A percentile compares a stretch with the other conserved stretches of the same genome.
phyloP scores from a whole-genome alignment of 2,113 vertebrate genomes.

The Hippocampus comes region DNA sequence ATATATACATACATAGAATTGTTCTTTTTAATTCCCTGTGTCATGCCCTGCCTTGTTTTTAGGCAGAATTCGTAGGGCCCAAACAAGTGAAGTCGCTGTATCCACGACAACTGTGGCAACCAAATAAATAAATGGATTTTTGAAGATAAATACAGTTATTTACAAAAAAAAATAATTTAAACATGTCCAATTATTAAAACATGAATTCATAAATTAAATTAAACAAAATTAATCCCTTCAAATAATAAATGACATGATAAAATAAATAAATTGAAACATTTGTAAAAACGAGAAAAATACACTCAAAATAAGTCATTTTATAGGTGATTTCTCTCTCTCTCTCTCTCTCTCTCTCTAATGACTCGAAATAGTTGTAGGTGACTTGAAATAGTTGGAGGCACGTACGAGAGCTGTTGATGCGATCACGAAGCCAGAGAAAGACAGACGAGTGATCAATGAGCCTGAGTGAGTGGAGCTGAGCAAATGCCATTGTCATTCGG shows the following conservation, averaged over 20 bases:
- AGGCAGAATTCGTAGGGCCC: background rate
- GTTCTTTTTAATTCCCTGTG: background rate
- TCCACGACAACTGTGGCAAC: background rate
- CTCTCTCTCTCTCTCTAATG: too few relatives aligned
- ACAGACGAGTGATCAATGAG: slow-evolving; percentile 69
- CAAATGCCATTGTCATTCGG: slow-evolving; percentile 82
- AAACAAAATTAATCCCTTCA: too few relatives aligned
- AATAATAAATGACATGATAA: too few relatives aligned
- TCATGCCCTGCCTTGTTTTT: background rate
- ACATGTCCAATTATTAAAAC: background rate
- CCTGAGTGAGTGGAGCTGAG: slow-evolving; percentile 70
- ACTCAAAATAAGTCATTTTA: background rate
- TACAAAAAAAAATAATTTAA: background rate
- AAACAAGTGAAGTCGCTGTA: background rate
- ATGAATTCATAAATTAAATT: background rate
- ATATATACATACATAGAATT: background rate
- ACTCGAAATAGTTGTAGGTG: background rate
- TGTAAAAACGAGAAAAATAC: background rate
- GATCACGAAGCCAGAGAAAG: slow-evolving; percentile 56
- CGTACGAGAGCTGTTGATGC: slow-evolving; percentile 45
- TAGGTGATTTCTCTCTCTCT: too few relatives aligned
- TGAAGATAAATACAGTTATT: too few relatives aligned
- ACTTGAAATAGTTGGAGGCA: background rate
- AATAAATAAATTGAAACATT: background rate
- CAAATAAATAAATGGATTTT: too few relatives aligned